Conservation (phyloP, 2,113 vertebrate genomes). For the Pachyramphus minor region DNA sequence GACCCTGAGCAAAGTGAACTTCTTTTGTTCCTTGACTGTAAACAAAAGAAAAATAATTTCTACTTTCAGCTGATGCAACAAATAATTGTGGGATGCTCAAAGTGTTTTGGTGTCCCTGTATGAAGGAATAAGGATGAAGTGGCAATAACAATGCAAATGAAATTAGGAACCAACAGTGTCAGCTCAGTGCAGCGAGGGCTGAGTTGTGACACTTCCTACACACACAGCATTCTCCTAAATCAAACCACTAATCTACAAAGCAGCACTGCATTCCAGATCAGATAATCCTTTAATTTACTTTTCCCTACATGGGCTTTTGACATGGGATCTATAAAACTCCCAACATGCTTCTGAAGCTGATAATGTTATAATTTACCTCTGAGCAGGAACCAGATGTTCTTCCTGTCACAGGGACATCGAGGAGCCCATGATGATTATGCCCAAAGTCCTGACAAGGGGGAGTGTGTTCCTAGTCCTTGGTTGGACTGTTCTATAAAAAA, state of each 20-base stretch:
- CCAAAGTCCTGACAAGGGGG: background rate
- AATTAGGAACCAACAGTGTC: background rate
- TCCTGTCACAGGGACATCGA: background rate
- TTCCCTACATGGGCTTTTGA: background rate
- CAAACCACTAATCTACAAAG: background rate
- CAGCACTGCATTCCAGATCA: background rate
- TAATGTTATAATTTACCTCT: background rate
- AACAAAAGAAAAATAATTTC: background rate
- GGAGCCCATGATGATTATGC: background rate
- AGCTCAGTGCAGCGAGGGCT: background rate
- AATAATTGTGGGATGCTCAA: background rate
- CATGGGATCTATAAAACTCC: background rate
- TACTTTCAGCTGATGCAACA: background rate
- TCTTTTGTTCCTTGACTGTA: background rate
- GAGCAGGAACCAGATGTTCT: background rate
- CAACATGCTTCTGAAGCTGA: background rate
- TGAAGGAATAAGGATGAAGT: background rate
- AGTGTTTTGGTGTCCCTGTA: background rate
- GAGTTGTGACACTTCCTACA: background rate
- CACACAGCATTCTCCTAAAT: background rate
- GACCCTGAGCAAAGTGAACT: background rate
- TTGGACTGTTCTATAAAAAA: background rate
- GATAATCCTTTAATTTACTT: background rate
- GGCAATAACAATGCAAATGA: background rate
- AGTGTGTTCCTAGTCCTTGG: background rate